A percentile compares a stretch with the other conserved stretches of the same genome.
These are phyloP conservation scores for Smithornis capensis DNA, from an alignment of 2,113 vertebrate species.

Conservation along the genomic window DNA sequence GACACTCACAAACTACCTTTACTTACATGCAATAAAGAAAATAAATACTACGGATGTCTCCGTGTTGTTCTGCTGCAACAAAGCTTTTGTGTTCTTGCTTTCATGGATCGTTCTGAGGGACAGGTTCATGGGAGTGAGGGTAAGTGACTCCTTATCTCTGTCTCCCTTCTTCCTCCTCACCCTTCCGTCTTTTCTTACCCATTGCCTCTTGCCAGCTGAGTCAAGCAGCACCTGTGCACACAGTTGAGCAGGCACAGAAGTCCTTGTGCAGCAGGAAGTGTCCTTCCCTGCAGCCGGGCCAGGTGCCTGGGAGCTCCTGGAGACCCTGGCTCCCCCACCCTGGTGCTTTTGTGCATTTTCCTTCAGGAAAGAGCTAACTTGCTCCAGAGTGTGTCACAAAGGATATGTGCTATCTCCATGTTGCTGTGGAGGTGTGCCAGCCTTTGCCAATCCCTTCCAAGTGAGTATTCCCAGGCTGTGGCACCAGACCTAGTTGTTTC, in stretches of 20 bases:
- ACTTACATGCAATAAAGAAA: slow-evolving; percentile 97
- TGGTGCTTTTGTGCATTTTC: background rate
- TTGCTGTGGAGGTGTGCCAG: background rate
- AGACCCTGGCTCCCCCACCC: background rate
- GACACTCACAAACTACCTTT: slow-evolving; percentile 98
- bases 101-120: slow-evolving; percentile 98
- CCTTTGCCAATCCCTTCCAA: background rate
- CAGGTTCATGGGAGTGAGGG: slow-evolving; percentile 98
- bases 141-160: slow-evolving; percentile 77
- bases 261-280: background rate
- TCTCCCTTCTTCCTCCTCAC: slow-evolving; percentile 4
- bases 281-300: background rate
- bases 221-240: background rate
- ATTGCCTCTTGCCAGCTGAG: background rate
- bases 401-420: background rate
- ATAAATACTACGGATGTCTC: slow-evolving; percentile 95
- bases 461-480: background rate
- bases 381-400: background rate
- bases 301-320: background rate
- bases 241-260: rapidly evolving
- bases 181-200: background rate
- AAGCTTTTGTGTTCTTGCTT: slow-evolving; percentile 97
- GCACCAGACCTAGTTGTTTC: background rate
- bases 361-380: background rate
- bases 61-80: slow-evolving; percentile 98